A percentile compares a stretch with the other conserved stretches of the same genome.
Conservation (phyloP, 2,113 vertebrate genomes). For the Gavia stellata region DNA sequence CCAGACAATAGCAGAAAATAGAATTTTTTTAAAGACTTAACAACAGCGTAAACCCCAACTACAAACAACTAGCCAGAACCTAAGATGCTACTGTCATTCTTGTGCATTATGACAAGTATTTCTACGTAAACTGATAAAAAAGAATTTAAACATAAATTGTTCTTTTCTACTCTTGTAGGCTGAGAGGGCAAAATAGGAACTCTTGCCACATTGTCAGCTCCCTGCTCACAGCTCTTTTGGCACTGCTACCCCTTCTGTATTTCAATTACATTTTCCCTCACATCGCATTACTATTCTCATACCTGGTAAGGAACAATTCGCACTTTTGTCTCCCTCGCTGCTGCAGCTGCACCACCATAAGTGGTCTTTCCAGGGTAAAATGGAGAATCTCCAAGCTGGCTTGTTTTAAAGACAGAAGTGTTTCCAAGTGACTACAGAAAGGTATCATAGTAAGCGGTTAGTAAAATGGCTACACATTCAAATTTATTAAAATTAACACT, state of each 20-base stretch:
- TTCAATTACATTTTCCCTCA: background rate
- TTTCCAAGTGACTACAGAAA: constrained; percentile 81
- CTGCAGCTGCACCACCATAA: constrained; percentile 90
- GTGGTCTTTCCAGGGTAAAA: constrained; percentile 96
- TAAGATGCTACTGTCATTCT: background rate
- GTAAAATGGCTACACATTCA: background rate
- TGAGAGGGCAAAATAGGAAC: background rate
- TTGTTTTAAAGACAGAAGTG: constrained; percentile 85
- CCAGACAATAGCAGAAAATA: background rate
- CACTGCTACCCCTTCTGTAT: background rate
- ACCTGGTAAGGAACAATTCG: constrained; percentile 88
- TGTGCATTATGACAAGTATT: background rate
- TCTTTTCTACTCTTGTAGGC: background rate
- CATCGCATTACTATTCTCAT: background rate
- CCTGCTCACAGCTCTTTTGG: background rate
- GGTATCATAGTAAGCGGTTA: background rate
- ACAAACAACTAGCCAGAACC: background rate
- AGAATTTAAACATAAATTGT: background rate
- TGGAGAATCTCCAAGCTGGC: constrained; percentile 91
- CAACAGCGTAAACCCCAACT: background rate
- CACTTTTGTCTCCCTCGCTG: constrained; percentile 71
- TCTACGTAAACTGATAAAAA: background rate
- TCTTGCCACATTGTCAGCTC: background rate
- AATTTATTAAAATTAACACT: background rate
- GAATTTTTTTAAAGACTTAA: background rate